phyloP scores from a whole-genome alignment of 1,140 invertebrate genomes.

The Bombus sibiricus region DNA sequence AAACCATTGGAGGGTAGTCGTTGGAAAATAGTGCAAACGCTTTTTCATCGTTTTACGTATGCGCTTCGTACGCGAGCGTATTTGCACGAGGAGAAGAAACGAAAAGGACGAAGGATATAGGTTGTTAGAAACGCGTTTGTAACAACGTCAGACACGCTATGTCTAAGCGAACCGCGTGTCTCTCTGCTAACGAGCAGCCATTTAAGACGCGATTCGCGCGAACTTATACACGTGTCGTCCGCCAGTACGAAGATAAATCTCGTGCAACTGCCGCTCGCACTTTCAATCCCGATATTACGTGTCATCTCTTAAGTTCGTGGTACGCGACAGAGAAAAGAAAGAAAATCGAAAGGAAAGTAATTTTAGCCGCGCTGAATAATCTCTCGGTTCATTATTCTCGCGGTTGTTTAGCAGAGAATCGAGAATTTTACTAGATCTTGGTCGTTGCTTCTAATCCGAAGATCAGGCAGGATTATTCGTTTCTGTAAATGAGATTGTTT shows the following conservation, averaged over 20 bases:
- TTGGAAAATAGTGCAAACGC: too few relatives aligned
- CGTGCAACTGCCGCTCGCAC: not conserved
- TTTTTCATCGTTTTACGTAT: not conserved
- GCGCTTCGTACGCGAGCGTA: not conserved
- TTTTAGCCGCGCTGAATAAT: too few relatives aligned
- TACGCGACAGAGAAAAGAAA: not conserved
- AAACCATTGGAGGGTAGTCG: rapidly evolving
- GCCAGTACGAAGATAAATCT: slow-evolving; percentile 23
- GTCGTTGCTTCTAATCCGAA: too few relatives aligned
- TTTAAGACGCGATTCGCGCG: slow-evolving; percentile 17
- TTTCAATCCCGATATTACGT: not conserved
- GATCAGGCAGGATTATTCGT: too few relatives aligned
- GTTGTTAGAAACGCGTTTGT: slow-evolving; percentile 3
- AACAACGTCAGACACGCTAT: not conserved
- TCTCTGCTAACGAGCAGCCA: slow-evolving; percentile 2
- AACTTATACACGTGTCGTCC: slow-evolving; percentile 20
- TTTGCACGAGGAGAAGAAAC: rapidly evolving
- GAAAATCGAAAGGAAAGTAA: not conserved
- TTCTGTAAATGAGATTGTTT: too few relatives aligned
- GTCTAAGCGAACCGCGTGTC: not conserved
- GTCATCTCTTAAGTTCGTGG: not conserved
- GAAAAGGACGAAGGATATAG: not conserved
- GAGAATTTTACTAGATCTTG: too few relatives aligned
- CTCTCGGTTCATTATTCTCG: too few relatives aligned
- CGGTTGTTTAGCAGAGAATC: too few relatives aligned